Base-by-base conservation (phyloP, 2,888 invertebrate species). In the Pogonocherus hispidulus region DNA sequence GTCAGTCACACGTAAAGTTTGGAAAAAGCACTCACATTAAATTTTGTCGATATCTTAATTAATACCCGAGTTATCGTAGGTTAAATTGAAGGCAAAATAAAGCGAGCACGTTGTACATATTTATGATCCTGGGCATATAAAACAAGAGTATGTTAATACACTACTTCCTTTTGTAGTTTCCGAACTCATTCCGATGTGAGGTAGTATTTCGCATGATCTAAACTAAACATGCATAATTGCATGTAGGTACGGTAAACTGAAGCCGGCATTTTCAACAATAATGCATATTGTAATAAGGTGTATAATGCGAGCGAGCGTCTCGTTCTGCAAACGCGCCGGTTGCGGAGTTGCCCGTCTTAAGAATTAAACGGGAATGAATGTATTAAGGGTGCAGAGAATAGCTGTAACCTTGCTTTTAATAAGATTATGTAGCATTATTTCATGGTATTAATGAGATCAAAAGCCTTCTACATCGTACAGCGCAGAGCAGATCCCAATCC, bases 381-480 rank as follows among this genome's bases (percentile, higher is more conserved):
- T 84, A 85, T 85, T 85, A 84, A 84, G 84, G 84, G 84, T 85
- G 84, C 84, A 85, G 83, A 84, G 84, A 84, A 84, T 83, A 87
- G 87, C 88, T 87, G 88, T 90, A 90, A 90, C 90, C 90, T 90
- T 89, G 89, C 89, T 89, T 89, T 89, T 91, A 91, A 91, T 91
- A 90, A 90, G 91, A 91, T 91, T 91, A 91, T 89, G 88, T 89
- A 88, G 90, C 89, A 91, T 91, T 91, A 91, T 91, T 90, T 91
- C 90, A 90, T 89, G 89, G 90, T 88, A 91, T 90, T 91, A 90
- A 90, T 90, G 89, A 90, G 90, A 91, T 90, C 90, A 91, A 90
- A 90, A 90, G 90, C 90, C 89, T 89, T 88, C 88, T 87, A 88
- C 88, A 88, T 88, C 85, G 88, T 86, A 87, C 87, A 87, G 84